Base-by-base conservation (phyloP, 2,113 vertebrate genomes). In the Danio rerio region DNA sequence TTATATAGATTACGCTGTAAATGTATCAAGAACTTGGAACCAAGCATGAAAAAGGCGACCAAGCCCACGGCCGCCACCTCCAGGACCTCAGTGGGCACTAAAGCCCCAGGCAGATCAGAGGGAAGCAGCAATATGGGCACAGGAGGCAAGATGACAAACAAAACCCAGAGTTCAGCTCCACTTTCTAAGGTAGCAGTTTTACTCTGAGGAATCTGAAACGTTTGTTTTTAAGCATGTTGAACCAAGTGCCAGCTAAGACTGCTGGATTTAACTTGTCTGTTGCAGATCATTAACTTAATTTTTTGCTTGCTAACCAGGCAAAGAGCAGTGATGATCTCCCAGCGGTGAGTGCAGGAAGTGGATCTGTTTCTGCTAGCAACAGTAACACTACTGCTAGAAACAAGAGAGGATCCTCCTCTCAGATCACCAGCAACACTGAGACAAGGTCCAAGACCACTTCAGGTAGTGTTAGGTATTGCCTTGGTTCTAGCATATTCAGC, bases 31-130 rank as follows among this genome's bases (percentile, higher is more conserved):
- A 93, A 91, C 90, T 92, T 92, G 89, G 91, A 91, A 81, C 94
- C 92, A 94, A 96, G 94, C 90, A 97, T 95, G 96, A 96, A 96
- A 95, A 96, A 95, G 91, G 93, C 93, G 93, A 94, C 88, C 93
- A 94, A 95, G 93, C 93, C 93, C 90, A 91, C 90, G 88, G 90
- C 91, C 91, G 75, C 84, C 56, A 55, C 84, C 72, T 75, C 78
- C 71, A 87, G 80, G 65, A 65, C 82, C 20, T 50, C 84, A 59
- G 74, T 61, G 11, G 75, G 63, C 78, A 92, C 88, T 92, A 96
- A 95, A 91, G 81, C 89, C 42, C 93, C 88, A 88, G 74, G 81
- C 58, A 96, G 94, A 85, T 83, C 91, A 9, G 95, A 96, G 50
- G 93, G 87, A 85, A 82, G 88, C 82, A 81, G 85, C 86, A 91